Evolutionary conservation across 2,888 invertebrate genomes (phyloP).

Genomic region (Ormyrus thymus): DNA sequence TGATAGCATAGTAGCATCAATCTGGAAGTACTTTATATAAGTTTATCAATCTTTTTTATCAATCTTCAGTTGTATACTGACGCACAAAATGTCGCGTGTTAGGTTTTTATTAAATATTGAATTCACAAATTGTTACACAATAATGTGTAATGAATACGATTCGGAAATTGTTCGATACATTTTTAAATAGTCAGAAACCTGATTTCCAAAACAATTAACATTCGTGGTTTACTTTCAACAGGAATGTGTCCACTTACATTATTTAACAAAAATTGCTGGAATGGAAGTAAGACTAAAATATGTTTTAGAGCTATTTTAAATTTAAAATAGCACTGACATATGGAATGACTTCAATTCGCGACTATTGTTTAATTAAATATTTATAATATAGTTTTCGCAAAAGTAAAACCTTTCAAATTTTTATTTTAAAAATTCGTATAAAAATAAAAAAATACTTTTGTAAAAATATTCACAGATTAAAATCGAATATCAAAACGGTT

Average conservation of each 20-base stretch:
- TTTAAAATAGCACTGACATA: conserved; percentile 28
- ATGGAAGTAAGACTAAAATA: conserved; percentile 7
- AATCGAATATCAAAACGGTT: conserved; percentile 12
- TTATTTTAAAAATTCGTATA: too few species aligned
- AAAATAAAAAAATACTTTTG: conserved; percentile 8
- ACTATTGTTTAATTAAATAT: conserved; percentile 10
- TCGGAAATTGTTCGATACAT: neutral
- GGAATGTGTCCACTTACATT: neutral
- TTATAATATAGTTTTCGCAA: conserved; percentile 6
- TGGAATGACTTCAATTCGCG: conserved; percentile 8
- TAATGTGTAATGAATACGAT: neutral
- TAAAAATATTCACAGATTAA: neutral
- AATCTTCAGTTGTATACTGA: conserved; percentile 29
- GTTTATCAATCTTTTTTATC: conserved; percentile 29
- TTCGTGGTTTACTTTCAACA: conserved; percentile 27
- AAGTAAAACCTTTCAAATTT: neutral
- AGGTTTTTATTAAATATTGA: conserved; percentile 8
- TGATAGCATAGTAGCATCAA: conserved; percentile 9
- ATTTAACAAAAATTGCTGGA: conserved; percentile 9
- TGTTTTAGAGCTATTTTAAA: neutral
- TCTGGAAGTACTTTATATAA: conserved; percentile 37
- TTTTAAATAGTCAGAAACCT: neutral
- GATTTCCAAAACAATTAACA: conserved; percentile 18
- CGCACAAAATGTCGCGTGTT: conserved; percentile 37
- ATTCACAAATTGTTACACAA: neutral